Evolutionary conservation across 2,888 invertebrate genomes (phyloP), one percentile per base, ranked within the genome.

Genomic region (Polymixis lichenea): DNA sequence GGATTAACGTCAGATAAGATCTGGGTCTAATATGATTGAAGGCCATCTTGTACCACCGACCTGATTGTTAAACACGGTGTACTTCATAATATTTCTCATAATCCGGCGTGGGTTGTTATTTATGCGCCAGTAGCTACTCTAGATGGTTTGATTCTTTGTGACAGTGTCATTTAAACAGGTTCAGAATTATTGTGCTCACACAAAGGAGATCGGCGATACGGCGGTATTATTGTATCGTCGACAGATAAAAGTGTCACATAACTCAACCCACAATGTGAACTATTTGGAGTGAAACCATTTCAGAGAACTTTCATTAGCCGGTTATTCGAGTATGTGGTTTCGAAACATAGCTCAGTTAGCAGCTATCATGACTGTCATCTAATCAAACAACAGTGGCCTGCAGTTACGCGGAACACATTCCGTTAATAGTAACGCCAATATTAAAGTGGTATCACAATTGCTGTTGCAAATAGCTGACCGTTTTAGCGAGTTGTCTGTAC

Each of bases 1-100:
- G 89, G 88, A 91, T 92, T 90, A 90, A 88, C 81, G 89, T 90
- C 90, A 86, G 92, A 92, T 92, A 90, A 84, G 86, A 91, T 91
- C 89, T 89, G 81, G 82, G 81, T 81, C 86, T 83, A 89, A 90
- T 90, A 86, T 87, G 86, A 87, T 87, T 87, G 90, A 91, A 91
- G 91, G 91, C 83, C 88, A 83, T 77, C 89, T 80, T 87, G 88
- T 90, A 83, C 80, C 85, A 85, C 80, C 82, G 84, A 78, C 80
- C 85, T 90, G 89, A 91, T 92, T 89, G 89, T 88, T 86, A 86
- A 81, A 82, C 78, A 80, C 68, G 65, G 80, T 82, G 82, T 85
- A 82, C 80, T 88, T 88, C 75, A 82, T 78, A 81, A 86, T 87
- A 80, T 84, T 85, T 85, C 79, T 83, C 77, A 82, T 86, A 85